Evolutionary conservation across 2,113 vertebrate species (phyloP).

Genomic region (Trematomus loennbergii): DNA sequence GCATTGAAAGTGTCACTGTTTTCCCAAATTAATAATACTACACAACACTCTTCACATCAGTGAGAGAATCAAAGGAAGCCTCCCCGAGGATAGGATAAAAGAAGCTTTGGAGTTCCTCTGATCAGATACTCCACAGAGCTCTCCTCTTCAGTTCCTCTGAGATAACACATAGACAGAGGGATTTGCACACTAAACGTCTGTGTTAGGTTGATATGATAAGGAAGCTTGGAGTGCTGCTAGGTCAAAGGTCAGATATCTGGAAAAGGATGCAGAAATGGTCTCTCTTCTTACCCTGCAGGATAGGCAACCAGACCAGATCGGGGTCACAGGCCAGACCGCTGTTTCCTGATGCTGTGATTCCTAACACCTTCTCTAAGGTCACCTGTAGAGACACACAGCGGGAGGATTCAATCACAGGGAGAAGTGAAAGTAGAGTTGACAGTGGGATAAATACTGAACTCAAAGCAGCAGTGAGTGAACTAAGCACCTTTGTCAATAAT

Average conservation of each 20-base stretch:
- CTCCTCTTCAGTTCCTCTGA: conserved; percentile 24
- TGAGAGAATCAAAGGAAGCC: conserved; percentile 20
- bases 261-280: background rate
- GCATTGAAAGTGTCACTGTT: conserved; percentile 16
- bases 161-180: conserved; percentile 17
- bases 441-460: background rate
- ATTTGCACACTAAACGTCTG: conserved; percentile 47
- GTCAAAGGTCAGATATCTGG: conserved; percentile 50
- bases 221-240: background rate
- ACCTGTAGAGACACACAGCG: conserved; percentile 81
- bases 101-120: conserved; percentile 26
- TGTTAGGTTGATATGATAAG: conserved; percentile 41
- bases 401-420: background rate
- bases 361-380: conserved; percentile 93
- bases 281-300: conserved; percentile 89
- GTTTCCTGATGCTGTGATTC: conserved; percentile 92
- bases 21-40: conserved; percentile 22
- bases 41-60: conserved; percentile 4
- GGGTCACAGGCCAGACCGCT: conserved; percentile 91
- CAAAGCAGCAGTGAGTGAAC: background rate
- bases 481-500: background rate
- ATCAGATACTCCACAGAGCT: conserved; percentile 32
- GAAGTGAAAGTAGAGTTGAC: background rate
- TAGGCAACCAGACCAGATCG: conserved; percentile 93
- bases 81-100: conserved; percentile 30